phyloP scores from a whole-genome alignment of 2,888 invertebrate genomes.

The Amitus sp. region DNA sequence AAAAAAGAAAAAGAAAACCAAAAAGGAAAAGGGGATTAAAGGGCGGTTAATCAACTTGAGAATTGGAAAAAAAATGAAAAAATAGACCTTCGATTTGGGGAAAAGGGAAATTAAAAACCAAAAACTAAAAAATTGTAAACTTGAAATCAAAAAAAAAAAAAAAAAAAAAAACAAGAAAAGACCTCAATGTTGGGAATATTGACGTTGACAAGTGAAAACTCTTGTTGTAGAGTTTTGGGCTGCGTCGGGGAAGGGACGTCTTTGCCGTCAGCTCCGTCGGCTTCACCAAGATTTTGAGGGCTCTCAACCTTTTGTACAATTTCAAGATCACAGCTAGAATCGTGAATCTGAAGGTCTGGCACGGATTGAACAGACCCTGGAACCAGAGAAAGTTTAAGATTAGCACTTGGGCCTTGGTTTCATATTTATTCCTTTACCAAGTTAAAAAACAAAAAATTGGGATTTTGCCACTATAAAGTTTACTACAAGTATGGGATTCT shows the following conservation, averaged over 20 bases:
- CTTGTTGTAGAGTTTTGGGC: slow-evolving; percentile 76
- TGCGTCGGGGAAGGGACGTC: slow-evolving; percentile 64
- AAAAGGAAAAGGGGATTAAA: too few species aligned
- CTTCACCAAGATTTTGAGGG: slow-evolving; percentile 47
- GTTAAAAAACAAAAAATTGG: too few species aligned
- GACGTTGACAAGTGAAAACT: slow-evolving; percentile 80
- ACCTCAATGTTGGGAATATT: slow-evolving; percentile 79
- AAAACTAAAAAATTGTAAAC: background rate
- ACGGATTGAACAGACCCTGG: slow-evolving; percentile 57
- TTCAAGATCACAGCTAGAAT: slow-evolving; percentile 55
- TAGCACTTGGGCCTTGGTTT: too few species aligned
- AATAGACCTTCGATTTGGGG: too few species aligned
- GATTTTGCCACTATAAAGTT: too few species aligned
- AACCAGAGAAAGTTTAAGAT: slow-evolving; percentile 9
- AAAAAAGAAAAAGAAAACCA: too few species aligned
- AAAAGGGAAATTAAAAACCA: too few species aligned
- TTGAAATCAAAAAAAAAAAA: background rate
- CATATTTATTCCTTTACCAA: too few species aligned
- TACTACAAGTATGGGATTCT: too few species aligned
- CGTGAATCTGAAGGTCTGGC: slow-evolving; percentile 57
- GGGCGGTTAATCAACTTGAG: too few species aligned
- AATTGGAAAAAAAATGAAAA: too few species aligned
- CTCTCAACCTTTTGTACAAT: slow-evolving; percentile 55
- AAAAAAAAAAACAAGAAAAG: too few species aligned
- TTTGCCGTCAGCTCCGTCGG: slow-evolving; percentile 50